A percentile compares a stretch with the other conserved stretches of the same genome.
Conservation (phyloP, 2,113 vertebrate genomes). For the Shinisaurus crocodilurus region DNA sequence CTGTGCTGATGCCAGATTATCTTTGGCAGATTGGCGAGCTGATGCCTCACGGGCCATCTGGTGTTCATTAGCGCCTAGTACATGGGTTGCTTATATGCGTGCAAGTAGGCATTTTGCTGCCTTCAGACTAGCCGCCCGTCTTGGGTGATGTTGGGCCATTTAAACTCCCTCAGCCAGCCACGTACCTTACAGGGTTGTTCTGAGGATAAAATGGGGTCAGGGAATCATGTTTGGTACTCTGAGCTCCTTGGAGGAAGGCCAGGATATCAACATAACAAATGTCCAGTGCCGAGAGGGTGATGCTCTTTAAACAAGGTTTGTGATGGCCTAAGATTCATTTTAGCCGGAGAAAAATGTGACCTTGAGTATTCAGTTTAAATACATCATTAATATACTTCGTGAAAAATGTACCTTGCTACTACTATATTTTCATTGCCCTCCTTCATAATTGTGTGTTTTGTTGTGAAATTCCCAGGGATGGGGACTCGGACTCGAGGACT, state of each 20-base stretch:
- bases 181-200: not conserved
- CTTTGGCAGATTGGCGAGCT: too few species aligned
- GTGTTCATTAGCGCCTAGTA: too few species aligned
- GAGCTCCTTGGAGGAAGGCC: not conserved
- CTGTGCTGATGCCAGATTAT: too few species aligned
- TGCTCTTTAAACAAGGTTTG: not conserved
- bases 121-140: too few species aligned
- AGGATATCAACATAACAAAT: not conserved
- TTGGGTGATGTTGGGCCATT: not conserved
- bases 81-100: too few species aligned
- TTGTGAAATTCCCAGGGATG: too few species aligned
- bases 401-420: not conserved
- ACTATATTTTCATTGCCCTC: not conserved
- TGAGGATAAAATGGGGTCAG: not conserved
- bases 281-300: not conserved
- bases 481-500: too few species aligned
- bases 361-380: not conserved
- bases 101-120: too few species aligned
- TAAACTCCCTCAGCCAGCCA: not conserved
- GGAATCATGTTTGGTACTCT: not conserved
- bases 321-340: slow-evolving; percentile 15
- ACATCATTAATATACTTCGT: not conserved
- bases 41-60: too few species aligned
- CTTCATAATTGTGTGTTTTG: not conserved
- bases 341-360: not conserved